Evolutionary conservation across 2,113 vertebrate species (phyloP).

Genomic region (Limnothrissa miodon): DNA sequence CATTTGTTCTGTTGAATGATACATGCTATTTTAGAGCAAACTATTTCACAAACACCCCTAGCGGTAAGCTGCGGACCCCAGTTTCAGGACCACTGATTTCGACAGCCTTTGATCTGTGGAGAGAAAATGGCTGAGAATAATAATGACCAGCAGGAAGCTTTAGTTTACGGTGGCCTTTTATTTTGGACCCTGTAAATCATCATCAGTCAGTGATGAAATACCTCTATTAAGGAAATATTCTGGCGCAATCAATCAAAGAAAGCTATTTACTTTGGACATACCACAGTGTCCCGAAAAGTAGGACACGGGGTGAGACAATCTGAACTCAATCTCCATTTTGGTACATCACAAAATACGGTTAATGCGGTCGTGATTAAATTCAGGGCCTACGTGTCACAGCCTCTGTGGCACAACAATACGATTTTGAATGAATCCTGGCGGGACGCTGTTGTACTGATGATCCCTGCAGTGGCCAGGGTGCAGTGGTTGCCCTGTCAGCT

Average conservation of each 20-base stretch:
- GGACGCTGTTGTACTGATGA: not conserved
- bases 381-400: not conserved
- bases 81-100: no score
- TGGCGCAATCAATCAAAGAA: not conserved
- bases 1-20: no score
- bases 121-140: no score
- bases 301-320: not conserved
- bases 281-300: not conserved
- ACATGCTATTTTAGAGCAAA: no score
- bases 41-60: no score
- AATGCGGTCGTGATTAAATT: not conserved
- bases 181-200: not conserved
- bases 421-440: not conserved
- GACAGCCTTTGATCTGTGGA: not conserved
- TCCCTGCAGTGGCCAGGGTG: not conserved
- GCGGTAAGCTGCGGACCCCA: no score
- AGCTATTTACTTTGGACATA: not conserved
- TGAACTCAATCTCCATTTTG: not conserved
- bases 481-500: not conserved
- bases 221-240: not conserved
- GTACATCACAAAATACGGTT: not conserved
- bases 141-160: not conserved
- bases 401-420: not conserved
- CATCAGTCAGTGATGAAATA: not conserved
- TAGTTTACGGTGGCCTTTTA: not conserved